A percentile compares a stretch with the other conserved stretches of the same genome.
Evolutionary conservation across 1,140 invertebrate genomes (phyloP).

Genomic region (Ceratoteleas bidentatus): DNA sequence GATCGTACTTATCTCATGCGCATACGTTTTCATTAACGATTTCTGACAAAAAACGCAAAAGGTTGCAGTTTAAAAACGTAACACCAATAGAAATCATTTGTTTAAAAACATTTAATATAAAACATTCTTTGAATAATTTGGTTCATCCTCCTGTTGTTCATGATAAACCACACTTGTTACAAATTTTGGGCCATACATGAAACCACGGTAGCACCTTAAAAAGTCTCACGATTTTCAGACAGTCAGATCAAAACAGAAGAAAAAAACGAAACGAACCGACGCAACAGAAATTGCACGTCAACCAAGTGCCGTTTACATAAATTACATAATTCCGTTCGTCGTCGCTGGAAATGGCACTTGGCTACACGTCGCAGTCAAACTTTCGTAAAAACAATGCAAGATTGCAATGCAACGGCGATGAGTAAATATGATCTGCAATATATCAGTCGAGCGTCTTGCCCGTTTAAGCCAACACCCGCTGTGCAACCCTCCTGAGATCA

Average conservation of each 20-base stretch:
- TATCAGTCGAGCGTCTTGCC: conserved; percentile 37
- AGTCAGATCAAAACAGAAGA: background rate
- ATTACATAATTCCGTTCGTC: conserved; percentile 22
- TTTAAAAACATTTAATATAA: too few species aligned
- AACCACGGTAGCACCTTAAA: too few species aligned
- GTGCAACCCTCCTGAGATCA: conserved; percentile 60
- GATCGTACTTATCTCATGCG: too few species aligned
- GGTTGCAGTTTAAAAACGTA: too few species aligned
- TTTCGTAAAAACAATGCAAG: conserved; percentile 33
- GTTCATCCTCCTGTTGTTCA: too few species aligned
- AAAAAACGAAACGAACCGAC: background rate
- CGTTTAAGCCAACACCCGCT: conserved; percentile 42
- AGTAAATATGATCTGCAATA: conserved; percentile 30
- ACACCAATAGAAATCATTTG: too few species aligned
- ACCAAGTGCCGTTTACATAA: conserved; percentile 9
- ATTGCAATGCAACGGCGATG: conserved; percentile 24
- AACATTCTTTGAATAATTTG: too few species aligned
- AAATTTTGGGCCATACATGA: too few species aligned
- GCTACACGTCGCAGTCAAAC: conserved; percentile 34
- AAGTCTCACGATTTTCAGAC: too few species aligned
- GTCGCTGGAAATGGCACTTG: conserved; percentile 50
- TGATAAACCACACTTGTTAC: too few species aligned
- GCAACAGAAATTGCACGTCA: background rate
- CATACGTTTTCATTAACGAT: too few species aligned
- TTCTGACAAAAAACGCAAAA: too few species aligned